These are phyloP conservation scores for Uria aalge DNA, from an alignment of 2,113 vertebrate genomes.

Conservation along the genomic window DNA sequence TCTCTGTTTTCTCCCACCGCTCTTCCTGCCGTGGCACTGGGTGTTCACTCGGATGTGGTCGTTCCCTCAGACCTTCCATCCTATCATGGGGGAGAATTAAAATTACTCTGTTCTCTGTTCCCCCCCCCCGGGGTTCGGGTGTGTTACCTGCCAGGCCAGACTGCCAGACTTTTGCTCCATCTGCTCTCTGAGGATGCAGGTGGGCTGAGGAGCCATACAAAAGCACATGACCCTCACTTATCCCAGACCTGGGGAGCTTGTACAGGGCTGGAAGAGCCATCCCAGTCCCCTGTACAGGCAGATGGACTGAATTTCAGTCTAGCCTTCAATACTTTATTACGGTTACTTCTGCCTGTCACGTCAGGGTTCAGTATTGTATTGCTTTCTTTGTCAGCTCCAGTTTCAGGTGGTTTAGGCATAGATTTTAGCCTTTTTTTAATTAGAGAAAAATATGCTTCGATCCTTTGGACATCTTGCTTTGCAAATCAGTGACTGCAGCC, in stretches of 20 bases:
- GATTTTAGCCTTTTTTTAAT: slow-evolving; percentile 24
- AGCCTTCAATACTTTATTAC: neutral
- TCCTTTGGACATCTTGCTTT: slow-evolving; percentile 44
- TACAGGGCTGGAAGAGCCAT: neutral
- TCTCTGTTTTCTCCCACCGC: neutral
- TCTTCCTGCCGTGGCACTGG: fast-evolving
- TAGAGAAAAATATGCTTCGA: slow-evolving; percentile 29
- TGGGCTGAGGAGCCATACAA: neutral
- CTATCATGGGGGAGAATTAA: neutral
- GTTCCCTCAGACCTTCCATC: neutral
- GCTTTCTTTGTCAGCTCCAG: neutral
- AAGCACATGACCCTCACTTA: neutral
- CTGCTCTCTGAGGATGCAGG: fast-evolving
- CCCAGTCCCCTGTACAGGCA: neutral
- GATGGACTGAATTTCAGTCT: neutral
- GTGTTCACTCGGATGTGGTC: fast-evolving
- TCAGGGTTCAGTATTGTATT: neutral
- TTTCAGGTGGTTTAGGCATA: neutral
- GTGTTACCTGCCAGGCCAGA: neutral
- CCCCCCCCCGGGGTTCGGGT: neutral
- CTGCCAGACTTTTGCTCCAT: neutral
- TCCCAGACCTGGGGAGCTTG: neutral
- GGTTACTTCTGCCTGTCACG: neutral
- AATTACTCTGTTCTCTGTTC: neutral
- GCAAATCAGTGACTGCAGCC: slow-evolving; percentile 31